Evolutionary conservation across 2,888 invertebrate genomes (phyloP).

Genomic region (Sylvicola cinctus): DNA sequence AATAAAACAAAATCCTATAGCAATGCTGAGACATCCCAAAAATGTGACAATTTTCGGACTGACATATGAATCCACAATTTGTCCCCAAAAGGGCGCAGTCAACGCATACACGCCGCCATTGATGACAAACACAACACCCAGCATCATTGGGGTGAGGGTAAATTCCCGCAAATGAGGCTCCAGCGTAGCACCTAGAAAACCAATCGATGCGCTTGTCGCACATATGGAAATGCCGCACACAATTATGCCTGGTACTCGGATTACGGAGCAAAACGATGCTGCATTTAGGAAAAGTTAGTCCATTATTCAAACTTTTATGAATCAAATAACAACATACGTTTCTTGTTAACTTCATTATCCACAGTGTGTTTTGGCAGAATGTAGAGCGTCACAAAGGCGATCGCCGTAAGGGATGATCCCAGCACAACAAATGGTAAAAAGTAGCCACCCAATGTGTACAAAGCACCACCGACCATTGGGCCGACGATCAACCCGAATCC

Average conservation of each 20-base stretch:
- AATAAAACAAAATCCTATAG: constrained; percentile 36
- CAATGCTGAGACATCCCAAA: constrained; percentile 42
- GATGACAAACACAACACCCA: constrained; percentile 53
- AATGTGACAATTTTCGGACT: constrained; percentile 48
- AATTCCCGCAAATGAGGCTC: constrained; percentile 56
- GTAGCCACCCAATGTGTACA: constrained; percentile 62
- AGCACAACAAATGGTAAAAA: constrained; percentile 61
- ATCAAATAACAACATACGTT: constrained; percentile 21
- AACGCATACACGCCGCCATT: constrained; percentile 63
- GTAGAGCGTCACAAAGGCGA: constrained; percentile 51
- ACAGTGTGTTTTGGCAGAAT: constrained; percentile 43
- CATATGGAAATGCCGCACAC: constrained; percentile 50
- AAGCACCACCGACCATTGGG: constrained; percentile 71
- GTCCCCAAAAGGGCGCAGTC: constrained; percentile 62
- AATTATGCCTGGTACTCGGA: constrained; percentile 54
- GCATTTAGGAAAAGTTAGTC: constrained; percentile 11
- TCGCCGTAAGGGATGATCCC: constrained; percentile 51
- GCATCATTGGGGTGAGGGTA: constrained; percentile 8
- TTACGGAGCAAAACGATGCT: constrained; percentile 42
- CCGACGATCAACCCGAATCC: constrained; percentile 76
- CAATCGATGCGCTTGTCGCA: constrained; percentile 61
- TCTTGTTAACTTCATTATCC: constrained; percentile 31
- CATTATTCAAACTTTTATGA: constrained; percentile 1
- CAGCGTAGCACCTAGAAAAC: constrained; percentile 73
- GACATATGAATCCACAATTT: constrained; percentile 49